Conservation (phyloP, 2,113 vertebrate species). For the Ornithorhynchus anatinus region DNA sequence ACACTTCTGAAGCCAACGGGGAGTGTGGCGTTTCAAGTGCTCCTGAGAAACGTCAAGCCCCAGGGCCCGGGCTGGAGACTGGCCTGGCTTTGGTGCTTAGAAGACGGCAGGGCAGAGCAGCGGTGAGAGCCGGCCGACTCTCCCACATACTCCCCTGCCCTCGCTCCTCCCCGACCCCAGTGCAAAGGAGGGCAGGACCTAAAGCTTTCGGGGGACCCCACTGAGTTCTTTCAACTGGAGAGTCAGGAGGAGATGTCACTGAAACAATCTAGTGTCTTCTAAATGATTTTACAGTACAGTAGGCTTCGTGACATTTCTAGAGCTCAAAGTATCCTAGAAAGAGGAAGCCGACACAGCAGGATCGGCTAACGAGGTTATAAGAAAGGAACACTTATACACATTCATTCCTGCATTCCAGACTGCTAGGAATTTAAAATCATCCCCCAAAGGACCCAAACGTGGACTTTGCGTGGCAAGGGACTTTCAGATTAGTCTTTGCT, state of each 20-base stretch:
- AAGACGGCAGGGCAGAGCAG: neutral
- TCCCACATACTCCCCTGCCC: neutral
- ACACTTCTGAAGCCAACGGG: too few relatives aligned
- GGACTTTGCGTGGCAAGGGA: slow-evolving; percentile 11
- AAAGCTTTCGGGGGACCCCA: neutral
- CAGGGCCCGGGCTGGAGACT: too few relatives aligned
- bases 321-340: slow-evolving; percentile 11
- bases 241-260: neutral
- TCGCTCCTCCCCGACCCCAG: neutral
- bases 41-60: too few relatives aligned
- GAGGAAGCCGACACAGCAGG: neutral
- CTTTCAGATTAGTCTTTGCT: slow-evolving; percentile 6
- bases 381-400: neutral
- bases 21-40: too few relatives aligned
- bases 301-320: slow-evolving; percentile 28
- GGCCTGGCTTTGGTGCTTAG: neutral
- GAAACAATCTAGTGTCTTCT: slow-evolving; percentile 26
- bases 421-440: slow-evolving; percentile 47
- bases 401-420: slow-evolving; percentile 5
- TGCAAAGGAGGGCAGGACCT: neutral
- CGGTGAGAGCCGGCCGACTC: too few relatives aligned
- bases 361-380: neutral
- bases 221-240: neutral
- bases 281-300: slow-evolving; percentile 26
- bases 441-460: neutral